phyloP scores from a whole-genome alignment of 1,140 invertebrate species.

The Colletes gigas region DNA sequence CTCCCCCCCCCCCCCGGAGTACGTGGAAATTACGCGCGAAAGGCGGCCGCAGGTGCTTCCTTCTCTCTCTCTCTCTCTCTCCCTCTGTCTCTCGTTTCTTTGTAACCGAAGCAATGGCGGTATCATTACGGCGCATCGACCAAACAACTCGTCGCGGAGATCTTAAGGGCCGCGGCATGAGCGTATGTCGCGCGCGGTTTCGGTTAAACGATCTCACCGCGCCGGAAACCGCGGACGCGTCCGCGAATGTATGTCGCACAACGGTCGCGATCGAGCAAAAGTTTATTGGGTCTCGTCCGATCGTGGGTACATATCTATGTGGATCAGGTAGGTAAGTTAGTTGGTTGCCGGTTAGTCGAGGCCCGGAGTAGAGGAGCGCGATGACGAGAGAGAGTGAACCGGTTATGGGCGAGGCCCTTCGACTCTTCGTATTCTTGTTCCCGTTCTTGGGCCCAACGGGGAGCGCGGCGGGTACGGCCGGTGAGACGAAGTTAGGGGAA shows the following conservation, averaged over 20 bases:
- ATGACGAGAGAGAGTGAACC: constrained; percentile 78
- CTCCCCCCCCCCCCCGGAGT: background rate
- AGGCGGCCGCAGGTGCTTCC: background rate
- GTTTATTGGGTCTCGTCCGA: constrained; percentile 60
- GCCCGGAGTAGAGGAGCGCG: constrained; percentile 65
- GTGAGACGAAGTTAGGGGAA: constrained; percentile 22
- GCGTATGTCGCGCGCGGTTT: too few species aligned
- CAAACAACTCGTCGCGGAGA: background rate
- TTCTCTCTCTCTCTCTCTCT: background rate
- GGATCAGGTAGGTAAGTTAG: constrained; percentile 70
- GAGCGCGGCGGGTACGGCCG: constrained; percentile 19
- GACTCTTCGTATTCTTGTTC: constrained; percentile 65
- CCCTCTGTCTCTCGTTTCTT: background rate
- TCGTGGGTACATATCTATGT: constrained; percentile 61
- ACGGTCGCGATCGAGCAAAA: constrained; percentile 44
- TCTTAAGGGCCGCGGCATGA: background rate
- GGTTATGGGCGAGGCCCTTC: constrained; percentile 79
- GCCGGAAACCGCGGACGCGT: background rate
- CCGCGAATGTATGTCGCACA: constrained; percentile 26
- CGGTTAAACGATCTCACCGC: background rate
- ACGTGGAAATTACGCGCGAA: constrained; percentile 28
- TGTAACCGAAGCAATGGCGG: background rate
- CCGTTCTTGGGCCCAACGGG: constrained; percentile 49
- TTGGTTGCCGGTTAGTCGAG: constrained; percentile 55
- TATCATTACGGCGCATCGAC: constrained; percentile 13